Base-by-base conservation (phyloP, 2,888 invertebrate species). In the Apodemia arnacis region DNA sequence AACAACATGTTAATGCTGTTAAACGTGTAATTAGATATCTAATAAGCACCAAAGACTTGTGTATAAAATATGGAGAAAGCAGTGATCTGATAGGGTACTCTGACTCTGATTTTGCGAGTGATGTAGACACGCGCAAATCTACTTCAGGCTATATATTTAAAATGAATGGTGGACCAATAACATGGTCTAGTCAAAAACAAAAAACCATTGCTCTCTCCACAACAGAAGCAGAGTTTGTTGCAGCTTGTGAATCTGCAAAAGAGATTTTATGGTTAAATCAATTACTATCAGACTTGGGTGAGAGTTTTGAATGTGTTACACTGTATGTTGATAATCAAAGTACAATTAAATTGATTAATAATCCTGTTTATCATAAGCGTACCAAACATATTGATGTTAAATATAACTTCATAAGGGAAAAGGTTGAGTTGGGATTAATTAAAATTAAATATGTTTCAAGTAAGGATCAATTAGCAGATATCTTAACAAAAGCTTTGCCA, bases 31-130 rank as follows among this genome's bases (percentile, higher is more conserved):
- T 94, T 7, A 90, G 88, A 77, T 93, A 94, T 78, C 76, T 92
- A 31, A 90, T 91, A 15, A 76, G 87, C 24, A 91, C 89, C n/a
- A 93, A 92, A 85, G 49, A 93, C 88, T 41, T 93, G 5, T 92
- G 83, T 90, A 93, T 94, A 34, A 70, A 24, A 10, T 93, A 93
- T 90, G 21, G 84, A 84, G 86, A 82, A 21, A 87, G 79, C 54
- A 74, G n/a, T 54, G 85, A 80, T 82, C 49, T 94, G 0, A 73
- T 85, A 72, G 93, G 93, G 0, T 94, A 94, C 82, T 93, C 93
- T 11, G 94, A 95, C 78, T 90, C 93, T 41, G 92, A 93, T 91
- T 94, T 88, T 92, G 94, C 93, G 13, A 44, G 89, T 18, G 93
- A 95, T 86, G 1, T 93, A 8, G 92, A 95, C 76, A 87, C 92